These are phyloP conservation scores for Pristionchus arcanus DNA, from an alignment of 2,888 invertebrate species.

Conservation along the genomic window DNA sequence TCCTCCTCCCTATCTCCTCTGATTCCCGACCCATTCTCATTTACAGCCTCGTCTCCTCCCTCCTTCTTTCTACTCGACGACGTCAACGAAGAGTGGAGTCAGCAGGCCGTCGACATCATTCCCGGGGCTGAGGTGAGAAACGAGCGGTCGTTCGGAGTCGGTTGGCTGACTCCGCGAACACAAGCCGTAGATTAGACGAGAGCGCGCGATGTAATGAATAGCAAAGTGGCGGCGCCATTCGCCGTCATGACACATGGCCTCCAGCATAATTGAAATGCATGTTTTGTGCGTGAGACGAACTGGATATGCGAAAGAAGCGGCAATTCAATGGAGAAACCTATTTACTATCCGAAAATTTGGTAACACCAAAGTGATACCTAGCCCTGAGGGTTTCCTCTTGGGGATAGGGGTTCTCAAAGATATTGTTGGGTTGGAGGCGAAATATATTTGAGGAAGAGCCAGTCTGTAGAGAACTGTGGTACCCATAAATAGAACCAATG, in stretches of 20 bases:
- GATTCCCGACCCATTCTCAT: conserved; percentile 22
- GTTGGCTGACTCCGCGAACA: background rate
- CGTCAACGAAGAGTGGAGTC: background rate
- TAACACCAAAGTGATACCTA: too few relatives aligned
- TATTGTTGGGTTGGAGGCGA: too few relatives aligned
- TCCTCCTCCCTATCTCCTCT: background rate
- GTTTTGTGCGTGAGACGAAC: background rate
- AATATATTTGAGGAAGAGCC: too few relatives aligned
- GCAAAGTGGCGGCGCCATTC: background rate
- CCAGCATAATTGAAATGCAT: background rate
- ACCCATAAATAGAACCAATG: too few relatives aligned
- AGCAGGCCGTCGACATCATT: conserved; percentile 16
- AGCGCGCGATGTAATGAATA: background rate
- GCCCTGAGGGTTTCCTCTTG: too few relatives aligned
- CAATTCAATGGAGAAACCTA: too few relatives aligned
- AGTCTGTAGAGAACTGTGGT: too few relatives aligned
- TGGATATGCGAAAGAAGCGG: background rate
- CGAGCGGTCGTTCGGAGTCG: background rate
- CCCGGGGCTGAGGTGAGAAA: conserved; percentile 41
- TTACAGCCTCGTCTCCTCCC: conserved; percentile 12
- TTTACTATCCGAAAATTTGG: too few relatives aligned
- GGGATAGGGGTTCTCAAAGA: too few relatives aligned
- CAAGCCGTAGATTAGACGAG: background rate
- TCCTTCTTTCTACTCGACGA: background rate
- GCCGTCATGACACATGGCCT: background rate